Conservation (phyloP, 2,113 vertebrate species). For the Xyrauchen texanus region DNA sequence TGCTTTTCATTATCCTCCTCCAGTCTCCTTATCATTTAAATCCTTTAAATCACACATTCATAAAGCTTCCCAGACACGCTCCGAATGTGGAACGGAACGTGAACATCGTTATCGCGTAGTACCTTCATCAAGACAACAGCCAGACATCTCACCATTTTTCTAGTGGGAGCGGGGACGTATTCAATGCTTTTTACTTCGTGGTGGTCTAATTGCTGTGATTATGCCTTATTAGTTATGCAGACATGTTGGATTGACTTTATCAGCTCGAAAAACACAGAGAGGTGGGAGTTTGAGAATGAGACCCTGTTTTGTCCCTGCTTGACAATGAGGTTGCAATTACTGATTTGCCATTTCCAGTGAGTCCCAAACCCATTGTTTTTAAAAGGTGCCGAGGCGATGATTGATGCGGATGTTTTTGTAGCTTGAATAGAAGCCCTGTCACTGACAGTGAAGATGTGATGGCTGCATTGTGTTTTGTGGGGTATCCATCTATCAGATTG, state of each 20-base stretch:
- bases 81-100: background rate
- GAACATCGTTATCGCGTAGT: background rate
- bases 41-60: conserved; percentile 35
- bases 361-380: conserved; percentile 43
- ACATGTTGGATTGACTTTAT: conserved; percentile 32
- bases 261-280: conserved; percentile 26
- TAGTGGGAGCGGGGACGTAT: background rate
- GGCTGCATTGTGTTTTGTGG: conserved; percentile 33
- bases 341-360: conserved; percentile 46
- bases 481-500: conserved; percentile 46
- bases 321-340: conserved; percentile 47
- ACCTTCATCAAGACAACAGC: conserved; percentile 28
- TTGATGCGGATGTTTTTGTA: conserved; percentile 47
- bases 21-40: conserved; percentile 40
- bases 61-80: background rate
- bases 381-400: conserved; percentile 41
- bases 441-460: conserved; percentile 27
- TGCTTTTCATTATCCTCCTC: conserved; percentile 45
- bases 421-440: conserved; percentile 39
- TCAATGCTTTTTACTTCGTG: background rate
- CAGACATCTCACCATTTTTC: conserved; percentile 37
- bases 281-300: conserved; percentile 25
- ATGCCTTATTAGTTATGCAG: conserved; percentile 42
- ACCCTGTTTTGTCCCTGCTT: conserved; percentile 22
- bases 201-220: conserved; percentile 39